A percentile compares a stretch with the other conserved stretches of the same genome.
Evolutionary conservation across 2,888 invertebrate species (phyloP).

Genomic region (Callyntrura guangdongensis): DNA sequence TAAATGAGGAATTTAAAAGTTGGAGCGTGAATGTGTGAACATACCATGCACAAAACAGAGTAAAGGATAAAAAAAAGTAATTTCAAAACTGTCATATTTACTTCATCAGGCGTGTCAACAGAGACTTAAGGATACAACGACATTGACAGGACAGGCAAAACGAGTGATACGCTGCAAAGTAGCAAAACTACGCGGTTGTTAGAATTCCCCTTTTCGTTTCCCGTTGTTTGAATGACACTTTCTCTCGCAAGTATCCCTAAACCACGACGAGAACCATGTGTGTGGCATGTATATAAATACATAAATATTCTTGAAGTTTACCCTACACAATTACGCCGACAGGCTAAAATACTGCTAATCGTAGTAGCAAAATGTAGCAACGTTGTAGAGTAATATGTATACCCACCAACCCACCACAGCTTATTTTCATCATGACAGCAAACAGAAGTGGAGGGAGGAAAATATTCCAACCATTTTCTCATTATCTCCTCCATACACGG

Average conservation of each 20-base stretch:
- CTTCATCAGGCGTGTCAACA: not conserved
- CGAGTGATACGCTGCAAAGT: not conserved
- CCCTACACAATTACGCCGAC: too few relatives aligned
- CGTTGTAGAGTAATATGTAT: too few relatives aligned
- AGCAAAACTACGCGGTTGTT: not conserved
- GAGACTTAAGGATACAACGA: not conserved
- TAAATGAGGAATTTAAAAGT: too few relatives aligned
- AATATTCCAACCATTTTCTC: slow-evolving; percentile 2
- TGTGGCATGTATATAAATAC: too few relatives aligned
- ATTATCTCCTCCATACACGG: not conserved
- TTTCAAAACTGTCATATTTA: slow-evolving; percentile 28
- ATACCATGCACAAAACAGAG: too few relatives aligned
- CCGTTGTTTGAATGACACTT: not conserved
- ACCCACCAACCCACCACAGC: not conserved
- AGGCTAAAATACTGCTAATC: too few relatives aligned
- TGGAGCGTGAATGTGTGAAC: too few relatives aligned
- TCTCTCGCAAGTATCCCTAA: not conserved
- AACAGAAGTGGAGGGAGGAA: not conserved
- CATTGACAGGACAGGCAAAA: not conserved
- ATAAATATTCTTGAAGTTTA: too few relatives aligned
- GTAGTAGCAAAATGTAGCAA: too few relatives aligned
- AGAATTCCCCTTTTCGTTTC: not conserved
- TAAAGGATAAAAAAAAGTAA: slow-evolving; percentile 4
- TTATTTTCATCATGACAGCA: not conserved
- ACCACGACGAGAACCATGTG: too few relatives aligned